phyloP scores from a whole-genome alignment of 2,113 vertebrate species.

The Monopterus albus region DNA sequence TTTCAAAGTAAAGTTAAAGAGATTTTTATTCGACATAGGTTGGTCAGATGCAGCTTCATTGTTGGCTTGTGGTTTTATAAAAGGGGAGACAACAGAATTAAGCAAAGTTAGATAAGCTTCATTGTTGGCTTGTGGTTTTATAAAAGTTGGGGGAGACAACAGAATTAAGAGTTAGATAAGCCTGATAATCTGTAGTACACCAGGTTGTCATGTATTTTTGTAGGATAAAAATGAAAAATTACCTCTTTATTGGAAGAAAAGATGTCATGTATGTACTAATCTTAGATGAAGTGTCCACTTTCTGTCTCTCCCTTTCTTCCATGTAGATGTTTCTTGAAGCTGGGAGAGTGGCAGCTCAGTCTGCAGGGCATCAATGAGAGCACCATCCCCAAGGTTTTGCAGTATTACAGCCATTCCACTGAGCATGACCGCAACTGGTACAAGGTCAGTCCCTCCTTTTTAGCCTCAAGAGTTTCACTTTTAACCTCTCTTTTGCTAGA shows the following conservation, averaged over 20 bases:
- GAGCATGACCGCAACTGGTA: slow-evolving; percentile 99
- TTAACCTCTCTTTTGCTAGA: slow-evolving; percentile 11
- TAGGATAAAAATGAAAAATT: not conserved
- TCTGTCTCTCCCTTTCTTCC: not conserved
- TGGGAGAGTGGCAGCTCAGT: slow-evolving; percentile 98
- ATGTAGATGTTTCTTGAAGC: slow-evolving; percentile 94
- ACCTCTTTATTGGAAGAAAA: not conserved
- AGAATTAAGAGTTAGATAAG: too few species aligned
- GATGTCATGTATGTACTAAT: not conserved
- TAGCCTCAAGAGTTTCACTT: slow-evolving; percentile 43
- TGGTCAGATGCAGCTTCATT: too few species aligned
- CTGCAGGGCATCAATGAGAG: slow-evolving; percentile 98
- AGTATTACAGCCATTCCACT: slow-evolving; percentile 96
- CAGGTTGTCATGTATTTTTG: not conserved
- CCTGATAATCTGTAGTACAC: not conserved
- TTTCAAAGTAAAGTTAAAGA: too few species aligned
- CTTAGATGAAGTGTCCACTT: not conserved
- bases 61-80: too few species aligned
- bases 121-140: too few species aligned
- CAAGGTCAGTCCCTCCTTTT: slow-evolving; percentile 85
- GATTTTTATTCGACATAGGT: too few species aligned
- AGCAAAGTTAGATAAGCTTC: too few species aligned
- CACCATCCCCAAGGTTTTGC: slow-evolving; percentile 96
- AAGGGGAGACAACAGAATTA: too few species aligned
- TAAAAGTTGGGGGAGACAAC: too few species aligned